Evolutionary conservation across 2,888 invertebrate species (phyloP).

Genomic region (Sesia apiformis): DNA sequence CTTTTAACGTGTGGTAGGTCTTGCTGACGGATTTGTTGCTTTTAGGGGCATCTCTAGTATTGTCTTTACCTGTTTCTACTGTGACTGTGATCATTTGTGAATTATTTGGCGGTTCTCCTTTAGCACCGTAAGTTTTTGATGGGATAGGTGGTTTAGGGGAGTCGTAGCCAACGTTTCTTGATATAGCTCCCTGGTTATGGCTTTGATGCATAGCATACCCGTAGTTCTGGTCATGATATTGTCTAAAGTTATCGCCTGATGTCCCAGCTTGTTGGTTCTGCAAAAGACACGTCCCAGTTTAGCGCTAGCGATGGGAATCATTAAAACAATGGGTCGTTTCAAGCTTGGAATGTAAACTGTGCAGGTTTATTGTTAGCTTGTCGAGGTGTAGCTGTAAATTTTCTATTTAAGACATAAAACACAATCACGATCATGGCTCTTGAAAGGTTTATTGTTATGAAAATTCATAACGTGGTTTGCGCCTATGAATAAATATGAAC

Average conservation of each 20-base stretch:
- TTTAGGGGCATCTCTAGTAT: conserved; percentile 71
- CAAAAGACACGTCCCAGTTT: conserved; percentile 11
- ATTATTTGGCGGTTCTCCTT: conserved; percentile 55
- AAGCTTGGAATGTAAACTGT: conserved; percentile 27
- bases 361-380: conserved; percentile 6
- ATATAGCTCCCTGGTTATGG: conserved; percentile 46
- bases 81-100: conserved; percentile 72
- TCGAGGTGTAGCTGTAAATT: conserved; percentile 1
- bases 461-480: too few relatives aligned
- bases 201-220: conserved; percentile 60
- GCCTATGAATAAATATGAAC: too few relatives aligned
- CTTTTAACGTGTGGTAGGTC: conserved; percentile 87
- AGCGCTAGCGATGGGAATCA: conserved; percentile 15
- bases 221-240: conserved; percentile 72
- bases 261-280: conserved; percentile 72
- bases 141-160: conserved; percentile 64
- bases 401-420: not conserved
- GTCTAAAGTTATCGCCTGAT: conserved; percentile 57
- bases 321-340: conserved; percentile 34
- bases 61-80: conserved; percentile 76
- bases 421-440: too few relatives aligned
- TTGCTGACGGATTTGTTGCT: conserved; percentile 81
- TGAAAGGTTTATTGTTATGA: too few relatives aligned
- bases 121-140: conserved; percentile 57
- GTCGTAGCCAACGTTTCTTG: conserved; percentile 54